Percentiles rank a stretch among this genome's conserved stretches.
These are phyloP conservation scores for Coturnix japonica DNA, from an alignment of 2,113 vertebrate species.

Conservation along the genomic window DNA sequence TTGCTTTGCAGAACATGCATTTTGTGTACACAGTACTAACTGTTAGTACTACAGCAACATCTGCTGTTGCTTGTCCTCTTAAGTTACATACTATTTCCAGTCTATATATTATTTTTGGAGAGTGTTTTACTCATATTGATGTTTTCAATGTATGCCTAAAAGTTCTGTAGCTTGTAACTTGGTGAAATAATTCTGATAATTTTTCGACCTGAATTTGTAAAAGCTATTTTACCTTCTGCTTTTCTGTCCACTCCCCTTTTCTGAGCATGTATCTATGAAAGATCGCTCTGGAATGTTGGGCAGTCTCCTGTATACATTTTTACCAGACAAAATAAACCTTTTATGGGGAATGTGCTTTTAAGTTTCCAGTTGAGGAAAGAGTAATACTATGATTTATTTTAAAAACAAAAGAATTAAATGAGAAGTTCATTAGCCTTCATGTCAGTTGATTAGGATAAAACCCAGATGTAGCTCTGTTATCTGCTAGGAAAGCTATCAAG, in stretches of 20 bases:
- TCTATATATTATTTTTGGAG: neutral
- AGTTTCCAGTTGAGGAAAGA: neutral
- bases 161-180: neutral
- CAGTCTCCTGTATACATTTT: neutral
- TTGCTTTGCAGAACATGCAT: neutral
- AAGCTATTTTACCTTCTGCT: accelerated
- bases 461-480: neutral
- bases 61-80: neutral
- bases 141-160: neutral
- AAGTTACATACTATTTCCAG: neutral
- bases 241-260: neutral
- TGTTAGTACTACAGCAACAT: neutral
- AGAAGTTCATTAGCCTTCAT: neutral
- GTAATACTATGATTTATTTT: neutral
- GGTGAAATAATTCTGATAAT: neutral
- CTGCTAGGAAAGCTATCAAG: neutral
- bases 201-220: neutral
- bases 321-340: slow-evolving; percentile 19
- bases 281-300: neutral
- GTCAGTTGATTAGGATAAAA: slow-evolving; percentile 2
- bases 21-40: neutral
- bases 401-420: neutral
- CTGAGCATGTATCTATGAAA: neutral
- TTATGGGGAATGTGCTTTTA: neutral
- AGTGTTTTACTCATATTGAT: neutral